Percentiles rank a stretch among this genome's conserved stretches.
phyloP scores from a whole-genome alignment of 2,113 vertebrate genomes.

The Mesitornis unicolor region DNA sequence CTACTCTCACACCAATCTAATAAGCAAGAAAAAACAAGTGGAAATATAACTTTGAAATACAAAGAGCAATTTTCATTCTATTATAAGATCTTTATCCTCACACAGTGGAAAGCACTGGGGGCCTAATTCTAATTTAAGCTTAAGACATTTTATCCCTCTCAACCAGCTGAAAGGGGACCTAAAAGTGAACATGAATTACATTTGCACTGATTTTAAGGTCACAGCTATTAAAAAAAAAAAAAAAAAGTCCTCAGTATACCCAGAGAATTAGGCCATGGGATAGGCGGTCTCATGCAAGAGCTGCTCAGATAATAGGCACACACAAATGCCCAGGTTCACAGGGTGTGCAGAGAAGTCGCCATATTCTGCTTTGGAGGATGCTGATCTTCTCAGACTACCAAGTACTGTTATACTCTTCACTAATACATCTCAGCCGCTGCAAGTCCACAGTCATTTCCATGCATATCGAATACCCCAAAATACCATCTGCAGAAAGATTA shows the following conservation, averaged over 20 bases:
- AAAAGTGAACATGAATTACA: background rate
- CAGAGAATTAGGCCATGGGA: background rate
- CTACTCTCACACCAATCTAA: background rate
- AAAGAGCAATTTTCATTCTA: conserved; percentile 28
- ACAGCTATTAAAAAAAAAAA: background rate
- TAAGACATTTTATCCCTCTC: conserved; percentile 7
- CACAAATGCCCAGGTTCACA: background rate
- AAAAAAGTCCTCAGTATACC: background rate
- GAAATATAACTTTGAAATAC: conserved; percentile 19
- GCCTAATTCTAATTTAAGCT: conserved; percentile 49
- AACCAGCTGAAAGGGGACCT: background rate
- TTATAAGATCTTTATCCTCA: conserved; percentile 21
- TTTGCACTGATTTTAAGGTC: background rate
- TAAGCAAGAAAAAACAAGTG: background rate
- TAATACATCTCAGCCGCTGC: background rate
- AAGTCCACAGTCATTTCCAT: background rate
- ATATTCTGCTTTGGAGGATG: background rate
- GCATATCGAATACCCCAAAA: background rate
- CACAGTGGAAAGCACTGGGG: conserved; percentile 7
- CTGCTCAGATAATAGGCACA: background rate
- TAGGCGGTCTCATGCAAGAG: background rate
- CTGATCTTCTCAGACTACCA: background rate
- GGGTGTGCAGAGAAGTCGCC: background rate
- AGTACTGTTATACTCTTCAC: background rate
- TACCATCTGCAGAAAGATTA: background rate